Evolutionary conservation across 1,140 invertebrate species (phyloP).

Genomic region (Amyelois transitella): DNA sequence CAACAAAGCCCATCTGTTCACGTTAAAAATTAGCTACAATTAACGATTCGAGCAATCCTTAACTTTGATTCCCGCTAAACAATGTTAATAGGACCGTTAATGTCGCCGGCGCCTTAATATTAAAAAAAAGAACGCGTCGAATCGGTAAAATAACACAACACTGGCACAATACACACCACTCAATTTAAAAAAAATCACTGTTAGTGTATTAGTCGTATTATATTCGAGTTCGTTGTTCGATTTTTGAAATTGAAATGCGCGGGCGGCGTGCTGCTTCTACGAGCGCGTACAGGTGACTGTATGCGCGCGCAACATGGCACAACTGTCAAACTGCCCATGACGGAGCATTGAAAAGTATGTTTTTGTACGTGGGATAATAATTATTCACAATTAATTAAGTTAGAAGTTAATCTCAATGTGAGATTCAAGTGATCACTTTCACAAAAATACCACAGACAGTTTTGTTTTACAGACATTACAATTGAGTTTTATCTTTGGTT

Average conservation of each 20-base stretch:
- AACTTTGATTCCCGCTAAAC: conserved; percentile 23
- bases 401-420: neutral
- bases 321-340: conserved; percentile 28
- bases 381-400: neutral
- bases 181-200: conserved; percentile 16
- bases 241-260: conserved; percentile 22
- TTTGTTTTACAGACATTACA: too few relatives aligned
- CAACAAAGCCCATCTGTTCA: neutral
- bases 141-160: conserved; percentile 40
- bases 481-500: too few relatives aligned
- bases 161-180: conserved; percentile 18
- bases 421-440: neutral
- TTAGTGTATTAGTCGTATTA: conserved; percentile 39
- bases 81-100: conserved; percentile 37
- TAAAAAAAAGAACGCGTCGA: conserved; percentile 45
- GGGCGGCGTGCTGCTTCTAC: conserved; percentile 39
- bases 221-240: conserved; percentile 30
- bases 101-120: conserved; percentile 40
- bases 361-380: conserved; percentile 29
- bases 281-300: conserved; percentile 65
- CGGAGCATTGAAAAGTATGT: conserved; percentile 24
- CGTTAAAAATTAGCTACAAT: conserved; percentile 5
- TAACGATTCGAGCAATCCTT: neutral
- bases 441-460: neutral
- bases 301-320: conserved; percentile 18